phyloP scores from a whole-genome alignment of 2,797 vertebrate species.

The Miichthys miiuy region DNA sequence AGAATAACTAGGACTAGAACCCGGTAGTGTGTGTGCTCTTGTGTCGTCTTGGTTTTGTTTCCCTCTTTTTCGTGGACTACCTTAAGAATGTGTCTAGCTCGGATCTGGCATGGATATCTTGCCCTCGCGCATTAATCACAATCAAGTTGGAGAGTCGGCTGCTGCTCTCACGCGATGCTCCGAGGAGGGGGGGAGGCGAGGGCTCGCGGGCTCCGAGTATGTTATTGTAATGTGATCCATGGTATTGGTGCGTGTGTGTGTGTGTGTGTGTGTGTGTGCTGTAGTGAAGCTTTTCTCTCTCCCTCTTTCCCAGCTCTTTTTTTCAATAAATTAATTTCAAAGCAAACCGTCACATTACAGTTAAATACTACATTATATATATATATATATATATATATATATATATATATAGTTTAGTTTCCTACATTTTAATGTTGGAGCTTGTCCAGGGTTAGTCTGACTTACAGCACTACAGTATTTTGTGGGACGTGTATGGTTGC shows the following conservation, averaged over 20 bases:
- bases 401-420: no score
- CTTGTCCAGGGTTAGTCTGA: background rate
- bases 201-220: slow-evolving; percentile 62
- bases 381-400: no score
- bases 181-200: slow-evolving; percentile 72
- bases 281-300: no score
- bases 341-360: background rate
- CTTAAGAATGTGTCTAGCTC: slow-evolving; percentile 76
- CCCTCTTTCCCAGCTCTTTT: no score
- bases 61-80: slow-evolving; percentile 57
- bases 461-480: background rate
- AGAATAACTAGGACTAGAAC: fast-evolving
- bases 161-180: slow-evolving; percentile 89
- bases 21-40: no score
- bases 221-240: slow-evolving; percentile 85
- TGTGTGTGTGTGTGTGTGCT: slow-evolving; percentile 5
- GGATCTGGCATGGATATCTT: slow-evolving; percentile 79
- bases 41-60: background rate
- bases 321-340: no score
- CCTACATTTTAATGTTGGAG: background rate
- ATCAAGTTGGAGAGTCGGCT: slow-evolving; percentile 84
- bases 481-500: background rate
- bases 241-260: slow-evolving; percentile 44
- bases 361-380: no score
- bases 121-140: slow-evolving; percentile 87